These are phyloP conservation scores for Drosophila lacteicornis DNA, from an alignment of 1,140 invertebrate genomes.

Conservation along the genomic window DNA sequence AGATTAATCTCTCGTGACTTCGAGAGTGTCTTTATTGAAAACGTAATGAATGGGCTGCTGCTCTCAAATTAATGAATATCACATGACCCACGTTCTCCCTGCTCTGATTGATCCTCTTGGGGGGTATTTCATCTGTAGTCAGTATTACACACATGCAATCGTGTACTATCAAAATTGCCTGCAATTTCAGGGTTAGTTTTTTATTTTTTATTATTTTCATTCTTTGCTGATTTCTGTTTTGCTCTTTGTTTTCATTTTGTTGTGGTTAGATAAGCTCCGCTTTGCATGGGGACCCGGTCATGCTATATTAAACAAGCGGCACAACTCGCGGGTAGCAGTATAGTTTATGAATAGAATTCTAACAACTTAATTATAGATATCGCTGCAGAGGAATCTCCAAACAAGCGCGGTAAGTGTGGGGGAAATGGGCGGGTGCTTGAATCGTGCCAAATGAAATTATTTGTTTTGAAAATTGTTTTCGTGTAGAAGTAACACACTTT, in stretches of 20 bases:
- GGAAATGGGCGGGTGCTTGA: not conserved
- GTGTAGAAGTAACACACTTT: not conserved
- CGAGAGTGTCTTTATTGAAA: not conserved
- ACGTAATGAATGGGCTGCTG: not conserved
- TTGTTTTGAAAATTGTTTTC: constrained; percentile 5
- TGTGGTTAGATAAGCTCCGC: constrained; percentile 41
- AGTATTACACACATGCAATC: constrained; percentile 29
- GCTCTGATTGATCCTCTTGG: constrained; percentile 39
- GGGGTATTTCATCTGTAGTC: constrained; percentile 12
- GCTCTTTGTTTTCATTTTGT: constrained; percentile 23
- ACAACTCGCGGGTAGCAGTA: constrained; percentile 30
- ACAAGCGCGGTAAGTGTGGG: not conserved
- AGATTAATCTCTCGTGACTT: not conserved
- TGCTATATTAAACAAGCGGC: constrained; percentile 58
- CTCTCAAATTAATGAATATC: constrained; percentile 15
- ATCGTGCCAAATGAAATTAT: constrained; percentile 1
- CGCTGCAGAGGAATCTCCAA: constrained; percentile 17
- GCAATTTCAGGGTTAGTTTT: constrained; percentile 25
- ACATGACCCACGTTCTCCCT: constrained; percentile 14
- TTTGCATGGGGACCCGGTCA: constrained; percentile 50
- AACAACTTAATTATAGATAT: constrained; percentile 61
- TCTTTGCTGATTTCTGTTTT: constrained; percentile 25
- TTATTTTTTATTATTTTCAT: constrained; percentile 22
- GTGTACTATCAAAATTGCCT: constrained; percentile 41
- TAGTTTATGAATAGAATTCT: constrained; percentile 58